These are phyloP conservation scores for Turritopsis dohrnii DNA, from an alignment of 30 jellyfish, hydroid and myxozoan species.

Conservation along the genomic window DNA sequence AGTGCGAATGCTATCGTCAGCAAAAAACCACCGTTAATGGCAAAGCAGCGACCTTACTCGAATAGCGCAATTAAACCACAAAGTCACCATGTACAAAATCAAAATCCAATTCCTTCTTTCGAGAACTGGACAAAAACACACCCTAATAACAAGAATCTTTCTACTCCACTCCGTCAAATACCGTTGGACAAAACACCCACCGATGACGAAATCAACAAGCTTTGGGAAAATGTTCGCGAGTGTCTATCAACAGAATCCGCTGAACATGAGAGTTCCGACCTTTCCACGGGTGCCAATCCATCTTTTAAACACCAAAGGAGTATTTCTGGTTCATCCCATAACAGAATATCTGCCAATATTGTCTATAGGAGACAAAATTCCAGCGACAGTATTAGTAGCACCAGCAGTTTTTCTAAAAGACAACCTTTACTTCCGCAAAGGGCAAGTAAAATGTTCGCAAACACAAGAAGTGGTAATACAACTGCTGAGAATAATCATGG, in stretches of 20 bases:
- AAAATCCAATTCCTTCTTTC: background rate
- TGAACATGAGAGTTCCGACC: constrained; percentile 64
- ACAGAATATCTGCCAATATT: background rate
- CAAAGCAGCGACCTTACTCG: background rate
- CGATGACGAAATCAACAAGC: constrained; percentile 84
- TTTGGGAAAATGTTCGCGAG: constrained; percentile 83
- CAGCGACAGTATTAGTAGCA: constrained; percentile 13
- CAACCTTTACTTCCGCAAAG: constrained; percentile 57
- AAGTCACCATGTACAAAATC: background rate
- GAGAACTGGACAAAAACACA: background rate
- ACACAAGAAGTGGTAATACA: constrained; percentile 14
- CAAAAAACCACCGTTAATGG: background rate
- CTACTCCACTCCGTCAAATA: background rate
- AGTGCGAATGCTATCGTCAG: background rate
- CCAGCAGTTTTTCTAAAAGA: constrained; percentile 26
- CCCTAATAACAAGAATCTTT: background rate
- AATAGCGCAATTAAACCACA: background rate
- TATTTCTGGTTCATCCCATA: constrained; percentile 14
- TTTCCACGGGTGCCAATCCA: constrained; percentile 35
- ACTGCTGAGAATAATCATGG: background rate
- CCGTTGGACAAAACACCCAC: constrained; percentile 92
- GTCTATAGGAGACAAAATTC: background rate
- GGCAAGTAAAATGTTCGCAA: constrained; percentile 27
- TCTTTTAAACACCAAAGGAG: constrained; percentile 6
- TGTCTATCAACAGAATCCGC: constrained; percentile 59